phyloP scores from a whole-genome alignment of 1,140 invertebrate genomes.

The Penaeus indicus region DNA sequence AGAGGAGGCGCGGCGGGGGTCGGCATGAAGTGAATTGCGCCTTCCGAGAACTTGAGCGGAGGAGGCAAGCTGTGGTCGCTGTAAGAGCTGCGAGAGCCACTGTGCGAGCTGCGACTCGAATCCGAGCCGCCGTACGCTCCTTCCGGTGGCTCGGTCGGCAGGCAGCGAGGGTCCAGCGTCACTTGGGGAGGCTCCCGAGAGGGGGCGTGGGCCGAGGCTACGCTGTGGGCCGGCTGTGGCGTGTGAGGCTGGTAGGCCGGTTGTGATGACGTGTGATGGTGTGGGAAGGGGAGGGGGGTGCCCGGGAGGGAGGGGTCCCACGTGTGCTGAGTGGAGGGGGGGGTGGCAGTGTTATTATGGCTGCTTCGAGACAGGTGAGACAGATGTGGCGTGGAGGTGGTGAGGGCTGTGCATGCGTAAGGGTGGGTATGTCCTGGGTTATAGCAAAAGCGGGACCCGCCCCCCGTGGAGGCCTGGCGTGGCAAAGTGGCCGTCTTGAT shows the following conservation, averaged over 20 bases:
- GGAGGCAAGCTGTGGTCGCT: constrained; percentile 56
- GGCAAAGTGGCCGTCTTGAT: constrained; percentile 47
- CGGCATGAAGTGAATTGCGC: constrained; percentile 49
- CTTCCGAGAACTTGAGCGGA: constrained; percentile 50
- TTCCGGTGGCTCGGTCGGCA: constrained; percentile 38
- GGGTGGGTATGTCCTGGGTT: constrained; percentile 55
- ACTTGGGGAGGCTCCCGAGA: constrained; percentile 35
- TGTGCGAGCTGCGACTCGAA: constrained; percentile 51
- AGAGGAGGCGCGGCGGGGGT: constrained; percentile 15
- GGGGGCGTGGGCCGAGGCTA: not conserved
- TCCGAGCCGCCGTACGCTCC: constrained; percentile 54
- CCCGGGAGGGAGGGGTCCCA: not conserved
- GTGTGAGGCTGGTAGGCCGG: not conserved
- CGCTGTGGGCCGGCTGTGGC: not conserved
- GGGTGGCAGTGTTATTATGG: not conserved
- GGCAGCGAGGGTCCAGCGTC: constrained; percentile 41
- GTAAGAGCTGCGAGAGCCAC: constrained; percentile 49
- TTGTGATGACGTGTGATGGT: not conserved
- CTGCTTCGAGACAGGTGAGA: constrained; percentile 15
- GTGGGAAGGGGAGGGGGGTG: not conserved
- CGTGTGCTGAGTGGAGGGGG: not conserved
- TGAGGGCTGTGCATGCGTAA: constrained; percentile 42
- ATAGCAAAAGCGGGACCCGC: constrained; percentile 55
- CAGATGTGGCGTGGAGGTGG: constrained; percentile 51
- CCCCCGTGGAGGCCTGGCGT: constrained; percentile 34